Percentiles rank a stretch among this genome's conserved stretches.
phyloP scores from a whole-genome alignment of 2,113 vertebrate species.

The Phycodurus eques region DNA sequence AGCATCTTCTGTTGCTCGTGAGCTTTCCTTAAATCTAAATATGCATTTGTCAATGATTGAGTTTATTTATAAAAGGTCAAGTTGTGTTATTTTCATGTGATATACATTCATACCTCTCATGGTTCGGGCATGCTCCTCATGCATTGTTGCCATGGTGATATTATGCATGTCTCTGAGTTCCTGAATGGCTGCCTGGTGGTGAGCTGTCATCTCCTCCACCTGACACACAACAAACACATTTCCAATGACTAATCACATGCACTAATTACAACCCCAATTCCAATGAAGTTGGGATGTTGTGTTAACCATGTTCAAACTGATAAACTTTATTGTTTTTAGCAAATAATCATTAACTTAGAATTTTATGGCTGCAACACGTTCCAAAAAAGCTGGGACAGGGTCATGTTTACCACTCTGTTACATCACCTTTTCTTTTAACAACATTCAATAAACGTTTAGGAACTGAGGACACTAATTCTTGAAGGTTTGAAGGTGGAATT shows the following conservation, averaged over 20 bases:
- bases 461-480: no score
- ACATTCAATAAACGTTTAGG: no score
- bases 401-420: no score
- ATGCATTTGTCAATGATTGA: slow-evolving; percentile 11
- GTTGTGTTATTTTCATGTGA: background rate
- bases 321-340: no score
- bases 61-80: background rate
- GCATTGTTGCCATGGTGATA: slow-evolving; percentile 79
- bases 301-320: no score
- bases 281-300: no score
- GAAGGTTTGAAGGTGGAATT: no score
- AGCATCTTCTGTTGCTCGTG: slow-evolving; percentile 88
- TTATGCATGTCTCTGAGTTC: slow-evolving; percentile 85
- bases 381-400: no score
- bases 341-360: no score
- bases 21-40: slow-evolving; percentile 81
- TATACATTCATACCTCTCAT: slow-evolving; percentile 80
- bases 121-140: slow-evolving; percentile 84
- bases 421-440: no score
- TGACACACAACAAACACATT: slow-evolving; percentile 47
- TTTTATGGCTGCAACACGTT: no score
- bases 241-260: background rate
- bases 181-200: slow-evolving; percentile 78
- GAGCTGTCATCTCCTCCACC: slow-evolving; percentile 85
- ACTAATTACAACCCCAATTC: background rate